Base-by-base conservation (phyloP, 1,140 invertebrate genomes). In the Calosoma granatense region DNA sequence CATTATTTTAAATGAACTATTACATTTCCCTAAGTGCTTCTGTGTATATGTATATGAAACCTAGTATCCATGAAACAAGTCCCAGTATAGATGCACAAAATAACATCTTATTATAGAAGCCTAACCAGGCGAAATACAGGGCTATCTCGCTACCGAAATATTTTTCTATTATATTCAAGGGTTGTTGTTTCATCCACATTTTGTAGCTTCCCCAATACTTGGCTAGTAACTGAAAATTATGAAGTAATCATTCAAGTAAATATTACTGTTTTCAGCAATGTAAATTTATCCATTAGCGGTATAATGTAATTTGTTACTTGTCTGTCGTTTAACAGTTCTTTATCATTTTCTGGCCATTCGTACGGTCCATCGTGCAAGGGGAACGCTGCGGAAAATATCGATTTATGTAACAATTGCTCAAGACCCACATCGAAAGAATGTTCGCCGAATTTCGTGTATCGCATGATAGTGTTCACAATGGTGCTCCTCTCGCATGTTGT, bases 331-430 rank as follows among this genome's bases (percentile, higher is more conserved):
- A 69, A 78, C 73, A 64, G 60, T 66, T 70, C 63, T 62, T 61
- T 64, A 64, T 23, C 20, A 6, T 53, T 47, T 12, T 47, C 41
- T 12, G 9, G 60, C 63, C 63, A 68, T 47, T 63, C 39, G 39
- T 58, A 66, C 36, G 62, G 22, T 0, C 76, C 78, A 61, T 85
- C 83, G 66, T 86, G 84, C 6, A 85, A 64, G 6, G 84, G 82
- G 67, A 74, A 86, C 4, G 81, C 79, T 39, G 78, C 80, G 19
- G 66, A 63, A 59, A 83, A 83, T 12, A 75, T 74, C 21, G 70
- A 71, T 60, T 78, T 75, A 58, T 70, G 68, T 0, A 83, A 64
- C 61, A 86, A 73, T 55, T 80, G 75, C 43, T 76, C 71, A 41
- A 86, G 75, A 57, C 83, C 84, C 51, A 66, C 65, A 55, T 77